These are phyloP conservation scores for Phocoena sinus DNA, from an alignment of 2,113 vertebrate genomes.

Conservation along the genomic window DNA sequence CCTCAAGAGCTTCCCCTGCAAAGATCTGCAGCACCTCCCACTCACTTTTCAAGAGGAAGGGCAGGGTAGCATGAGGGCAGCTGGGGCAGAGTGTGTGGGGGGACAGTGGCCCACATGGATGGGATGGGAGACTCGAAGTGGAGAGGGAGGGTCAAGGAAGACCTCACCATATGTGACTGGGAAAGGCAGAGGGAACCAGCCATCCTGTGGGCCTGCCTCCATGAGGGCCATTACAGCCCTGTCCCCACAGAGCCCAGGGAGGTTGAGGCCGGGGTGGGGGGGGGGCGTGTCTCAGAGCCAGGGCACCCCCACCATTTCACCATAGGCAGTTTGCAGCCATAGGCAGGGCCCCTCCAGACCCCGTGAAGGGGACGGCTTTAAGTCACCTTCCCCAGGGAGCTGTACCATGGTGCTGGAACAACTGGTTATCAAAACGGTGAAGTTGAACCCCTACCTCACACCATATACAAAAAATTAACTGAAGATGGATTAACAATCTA, in stretches of 20 bases:
- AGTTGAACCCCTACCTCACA: background rate
- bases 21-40: background rate
- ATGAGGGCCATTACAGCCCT: background rate
- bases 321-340: background rate
- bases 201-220: background rate
- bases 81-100: rapidly evolving
- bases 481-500: background rate
- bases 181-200: background rate
- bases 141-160: background rate
- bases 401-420: background rate
- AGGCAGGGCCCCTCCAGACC: background rate
- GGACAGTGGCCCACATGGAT: background rate
- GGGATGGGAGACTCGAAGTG: background rate
- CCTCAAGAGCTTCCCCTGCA: background rate
- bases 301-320: background rate
- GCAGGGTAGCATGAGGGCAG: too few relatives aligned
- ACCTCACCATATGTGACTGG: background rate
- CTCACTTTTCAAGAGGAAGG: background rate
- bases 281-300: background rate
- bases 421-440: background rate
- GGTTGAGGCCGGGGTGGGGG: background rate
- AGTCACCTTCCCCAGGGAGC: background rate
- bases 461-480: background rate
- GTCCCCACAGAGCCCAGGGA: background rate
- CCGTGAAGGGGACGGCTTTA: too few relatives aligned